Percentiles rank a stretch among this genome's conserved stretches.
Conservation (phyloP, 2,888 invertebrate species). For the Patella ulyssiponensis region DNA sequence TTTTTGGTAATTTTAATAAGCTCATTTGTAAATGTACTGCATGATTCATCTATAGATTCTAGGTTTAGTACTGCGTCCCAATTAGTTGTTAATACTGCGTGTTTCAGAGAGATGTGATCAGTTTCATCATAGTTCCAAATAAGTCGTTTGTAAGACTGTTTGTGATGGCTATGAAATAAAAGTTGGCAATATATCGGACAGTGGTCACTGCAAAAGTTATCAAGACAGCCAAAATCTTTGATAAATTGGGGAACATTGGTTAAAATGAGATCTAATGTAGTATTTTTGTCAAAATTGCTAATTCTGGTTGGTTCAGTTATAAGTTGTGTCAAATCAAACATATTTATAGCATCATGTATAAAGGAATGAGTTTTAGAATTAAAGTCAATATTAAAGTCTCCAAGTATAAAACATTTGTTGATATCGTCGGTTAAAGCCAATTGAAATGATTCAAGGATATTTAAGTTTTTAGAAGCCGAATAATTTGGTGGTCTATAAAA, state of each 20-base stretch:
- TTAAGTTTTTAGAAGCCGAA: not conserved
- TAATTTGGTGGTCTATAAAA: slow-evolving; percentile 23
- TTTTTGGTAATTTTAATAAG: not conserved
- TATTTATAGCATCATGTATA: not conserved
- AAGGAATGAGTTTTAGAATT: not conserved
- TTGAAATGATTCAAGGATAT: not conserved
- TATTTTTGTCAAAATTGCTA: not conserved
- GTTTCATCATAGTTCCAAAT: slow-evolving; percentile 19
- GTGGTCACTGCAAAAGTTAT: not conserved
- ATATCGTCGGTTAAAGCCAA: not conserved
- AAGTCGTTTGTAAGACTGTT: not conserved
- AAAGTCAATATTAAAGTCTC: not conserved
- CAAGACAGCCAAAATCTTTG: not conserved
- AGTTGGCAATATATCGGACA: not conserved
- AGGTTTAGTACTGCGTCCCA: not conserved
- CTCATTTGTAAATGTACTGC: not conserved
- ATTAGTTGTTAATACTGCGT: not conserved
- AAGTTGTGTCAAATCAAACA: not conserved
- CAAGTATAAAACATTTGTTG: slow-evolving; percentile 3
- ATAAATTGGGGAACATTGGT: not conserved
- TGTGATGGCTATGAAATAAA: not conserved
- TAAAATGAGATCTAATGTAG: slow-evolving; percentile 14
- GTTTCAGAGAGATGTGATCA: not conserved
- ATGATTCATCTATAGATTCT: not conserved
- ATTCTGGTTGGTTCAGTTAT: slow-evolving; percentile 20